Conservation (phyloP, 2,797 vertebrate genomes). For the Phalloptychus januarius region DNA sequence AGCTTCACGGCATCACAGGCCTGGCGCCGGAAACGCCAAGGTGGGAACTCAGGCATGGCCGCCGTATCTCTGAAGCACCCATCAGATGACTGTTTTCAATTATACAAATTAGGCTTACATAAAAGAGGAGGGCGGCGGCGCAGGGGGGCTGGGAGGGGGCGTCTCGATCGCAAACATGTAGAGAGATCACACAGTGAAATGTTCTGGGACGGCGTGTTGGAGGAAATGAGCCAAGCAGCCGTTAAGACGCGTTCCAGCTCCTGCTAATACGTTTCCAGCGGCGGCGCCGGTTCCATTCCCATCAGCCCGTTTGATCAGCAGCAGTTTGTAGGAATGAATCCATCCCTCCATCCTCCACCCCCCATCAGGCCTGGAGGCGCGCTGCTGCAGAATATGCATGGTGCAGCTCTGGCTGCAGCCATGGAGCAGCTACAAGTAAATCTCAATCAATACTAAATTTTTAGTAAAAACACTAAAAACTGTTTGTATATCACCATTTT, state of each 20-base stretch:
- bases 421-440: too few species aligned
- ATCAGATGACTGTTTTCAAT: constrained; percentile 69
- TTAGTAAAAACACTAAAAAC: too few species aligned
- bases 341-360: constrained; percentile 24
- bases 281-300: constrained; percentile 30
- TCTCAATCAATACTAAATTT: too few species aligned
- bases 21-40: constrained; percentile 19
- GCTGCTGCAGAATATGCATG: constrained; percentile 45
- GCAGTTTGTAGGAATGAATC: constrained; percentile 57
- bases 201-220: constrained; percentile 62
- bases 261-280: constrained; percentile 62
- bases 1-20: constrained; percentile 1
- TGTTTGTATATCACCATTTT: too few species aligned
- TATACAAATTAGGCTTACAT: constrained; percentile 66
- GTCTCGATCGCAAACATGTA: constrained; percentile 49
- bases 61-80: constrained; percentile 57
- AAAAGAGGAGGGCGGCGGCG: not conserved
- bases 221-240: constrained; percentile 69
- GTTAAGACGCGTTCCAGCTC: constrained; percentile 59
- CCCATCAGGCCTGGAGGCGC: constrained; percentile 32
- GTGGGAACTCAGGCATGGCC: constrained; percentile 45
- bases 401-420: not conserved
- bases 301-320: constrained; percentile 56
- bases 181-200: constrained; percentile 58
- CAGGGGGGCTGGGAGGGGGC: not conserved